These are phyloP conservation scores for Drosophila acutilabella DNA, from an alignment of 2,888 invertebrate genomes.

Conservation along the genomic window DNA sequence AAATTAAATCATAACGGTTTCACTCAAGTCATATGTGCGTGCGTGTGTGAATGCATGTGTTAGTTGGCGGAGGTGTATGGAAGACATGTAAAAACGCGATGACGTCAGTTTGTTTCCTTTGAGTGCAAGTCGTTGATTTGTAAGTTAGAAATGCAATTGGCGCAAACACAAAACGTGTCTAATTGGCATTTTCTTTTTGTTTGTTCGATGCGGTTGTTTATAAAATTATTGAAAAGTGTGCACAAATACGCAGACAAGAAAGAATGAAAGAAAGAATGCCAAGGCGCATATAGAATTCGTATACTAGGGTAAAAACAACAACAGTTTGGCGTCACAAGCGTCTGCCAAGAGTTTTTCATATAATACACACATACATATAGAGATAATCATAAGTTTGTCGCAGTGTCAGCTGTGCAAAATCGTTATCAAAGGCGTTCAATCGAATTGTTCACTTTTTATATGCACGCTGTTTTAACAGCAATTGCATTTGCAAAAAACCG, in stretches of 20 bases:
- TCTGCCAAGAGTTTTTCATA: constrained; percentile 49
- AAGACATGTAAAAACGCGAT: constrained; percentile 26
- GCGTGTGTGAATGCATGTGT: constrained; percentile 10
- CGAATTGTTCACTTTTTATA: constrained; percentile 42
- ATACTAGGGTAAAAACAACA: constrained; percentile 28
- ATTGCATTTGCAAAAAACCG: constrained; percentile 40
- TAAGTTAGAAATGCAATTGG: constrained; percentile 25
- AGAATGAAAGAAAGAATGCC: constrained; percentile 21
- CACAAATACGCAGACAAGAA: constrained; percentile 49
- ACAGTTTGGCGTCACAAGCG: constrained; percentile 51
- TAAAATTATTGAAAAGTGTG: constrained; percentile 17
- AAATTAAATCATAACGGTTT: constrained; percentile 34
- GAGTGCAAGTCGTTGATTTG: constrained; percentile 19
- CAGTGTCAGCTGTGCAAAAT: constrained; percentile 6
- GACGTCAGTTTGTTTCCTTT: constrained; percentile 47
- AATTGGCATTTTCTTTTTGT: constrained; percentile 44
- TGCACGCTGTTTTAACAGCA: constrained; percentile 20
- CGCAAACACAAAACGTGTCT: constrained; percentile 46
- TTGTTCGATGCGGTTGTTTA: constrained; percentile 16
- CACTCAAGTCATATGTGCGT: constrained; percentile 7
- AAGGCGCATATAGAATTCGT: constrained; percentile 27
- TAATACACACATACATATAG: constrained; percentile 7
- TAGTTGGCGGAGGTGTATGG: background rate
- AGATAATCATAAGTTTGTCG: constrained; percentile 33
- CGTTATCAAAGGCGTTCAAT: constrained; percentile 31